Evolutionary conservation across 2,888 invertebrate species (phyloP).

Genomic region (Trichogramma dendrolimi): DNA sequence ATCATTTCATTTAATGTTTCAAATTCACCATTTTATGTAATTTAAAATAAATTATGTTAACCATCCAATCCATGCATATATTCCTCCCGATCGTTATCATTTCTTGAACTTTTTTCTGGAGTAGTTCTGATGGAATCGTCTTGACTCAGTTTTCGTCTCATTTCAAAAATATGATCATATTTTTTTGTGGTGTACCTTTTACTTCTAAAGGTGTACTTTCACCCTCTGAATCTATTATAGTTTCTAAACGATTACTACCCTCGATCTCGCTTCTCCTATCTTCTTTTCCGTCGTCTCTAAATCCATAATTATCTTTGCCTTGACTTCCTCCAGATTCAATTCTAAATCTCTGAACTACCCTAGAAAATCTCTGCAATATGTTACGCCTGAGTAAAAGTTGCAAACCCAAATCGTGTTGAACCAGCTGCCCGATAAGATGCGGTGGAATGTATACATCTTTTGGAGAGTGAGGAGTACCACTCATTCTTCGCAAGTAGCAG

Average conservation of each 20-base stretch:
- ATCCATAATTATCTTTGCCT: background rate
- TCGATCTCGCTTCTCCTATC: constrained; percentile 12
- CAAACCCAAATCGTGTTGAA: constrained; percentile 63
- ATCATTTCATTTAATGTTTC: background rate
- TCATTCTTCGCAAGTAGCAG: constrained; percentile 65
- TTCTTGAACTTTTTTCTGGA: constrained; percentile 43
- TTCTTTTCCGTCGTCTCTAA: constrained; percentile 2
- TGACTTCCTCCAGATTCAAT: constrained; percentile 34
- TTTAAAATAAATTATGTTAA: background rate
- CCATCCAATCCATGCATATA: constrained; percentile 33
- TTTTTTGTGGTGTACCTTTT: constrained; percentile 33
- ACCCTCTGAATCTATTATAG: constrained; percentile 46
- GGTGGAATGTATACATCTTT: constrained; percentile 59
- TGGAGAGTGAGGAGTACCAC: constrained; percentile 58
- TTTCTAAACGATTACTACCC: constrained; percentile 41
- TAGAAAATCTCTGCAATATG: constrained; percentile 53
- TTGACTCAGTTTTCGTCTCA: constrained; percentile 43
- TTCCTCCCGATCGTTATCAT: constrained; percentile 39
- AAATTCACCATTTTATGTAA: background rate
- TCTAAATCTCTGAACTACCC: constrained; percentile 48
- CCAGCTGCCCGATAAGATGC: constrained; percentile 82
- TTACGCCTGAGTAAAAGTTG: constrained; percentile 57
- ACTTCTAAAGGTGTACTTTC: constrained; percentile 34
- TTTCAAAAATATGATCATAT: constrained; percentile 38
- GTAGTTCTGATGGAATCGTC: constrained; percentile 47